A percentile compares a stretch with the other conserved stretches of the same genome.
Conservation (phyloP, 2,113 vertebrate species). For the Bubalus kerabau region DNA sequence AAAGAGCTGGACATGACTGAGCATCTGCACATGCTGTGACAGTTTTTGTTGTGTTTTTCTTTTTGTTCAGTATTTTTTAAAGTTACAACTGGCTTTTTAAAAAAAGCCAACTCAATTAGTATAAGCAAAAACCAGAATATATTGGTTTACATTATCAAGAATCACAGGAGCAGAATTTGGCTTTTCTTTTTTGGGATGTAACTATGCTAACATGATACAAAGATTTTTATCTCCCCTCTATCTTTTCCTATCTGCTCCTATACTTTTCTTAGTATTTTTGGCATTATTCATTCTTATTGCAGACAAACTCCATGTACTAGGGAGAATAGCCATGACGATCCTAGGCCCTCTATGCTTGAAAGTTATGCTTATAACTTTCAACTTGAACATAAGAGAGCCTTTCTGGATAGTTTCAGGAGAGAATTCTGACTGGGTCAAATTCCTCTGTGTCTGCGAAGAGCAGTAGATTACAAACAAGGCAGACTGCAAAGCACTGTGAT, state of each 20-base stretch:
- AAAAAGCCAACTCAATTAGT: neutral
- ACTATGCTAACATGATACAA: neutral
- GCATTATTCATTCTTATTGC: neutral
- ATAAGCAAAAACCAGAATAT: neutral
- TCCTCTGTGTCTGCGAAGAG: neutral
- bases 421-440: neutral
- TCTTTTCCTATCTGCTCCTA: neutral
- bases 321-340: neutral
- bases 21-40: neutral
- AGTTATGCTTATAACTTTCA: neutral
- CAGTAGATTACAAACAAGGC: neutral
- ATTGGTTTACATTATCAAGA: constrained; percentile 7
- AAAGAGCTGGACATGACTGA: neutral
- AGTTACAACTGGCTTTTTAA: neutral
- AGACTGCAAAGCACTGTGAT: neutral
- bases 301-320: neutral
- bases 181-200: neutral
- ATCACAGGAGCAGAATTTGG: neutral
- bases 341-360: neutral
- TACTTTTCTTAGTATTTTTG: neutral
- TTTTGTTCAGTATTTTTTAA: constrained; percentile 23
- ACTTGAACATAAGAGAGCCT: neutral
- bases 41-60: constrained; percentile 9
- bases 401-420: neutral
- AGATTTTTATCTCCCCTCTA: neutral